Evolutionary conservation across 2,888 invertebrate genomes (phyloP).

Genomic region (Epirrhoe alternata): DNA sequence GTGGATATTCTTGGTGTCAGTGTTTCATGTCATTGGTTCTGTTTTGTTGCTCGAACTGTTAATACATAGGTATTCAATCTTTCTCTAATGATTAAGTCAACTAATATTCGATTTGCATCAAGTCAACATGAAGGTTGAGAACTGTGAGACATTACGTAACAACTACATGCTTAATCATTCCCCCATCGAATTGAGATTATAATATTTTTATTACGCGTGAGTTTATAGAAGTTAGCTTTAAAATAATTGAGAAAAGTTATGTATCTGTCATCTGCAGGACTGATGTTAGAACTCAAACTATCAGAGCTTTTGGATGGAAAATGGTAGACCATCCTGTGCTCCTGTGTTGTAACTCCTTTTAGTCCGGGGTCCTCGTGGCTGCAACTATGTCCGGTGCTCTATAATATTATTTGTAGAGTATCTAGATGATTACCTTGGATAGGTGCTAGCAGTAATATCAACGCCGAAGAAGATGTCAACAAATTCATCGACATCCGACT

Average conservation of each 20-base stretch:
- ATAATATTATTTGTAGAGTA: background rate
- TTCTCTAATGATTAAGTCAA: conserved; percentile 25
- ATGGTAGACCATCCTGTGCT: background rate
- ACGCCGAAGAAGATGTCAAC: conserved; percentile 82
- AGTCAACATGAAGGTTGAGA: background rate
- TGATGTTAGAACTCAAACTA: background rate
- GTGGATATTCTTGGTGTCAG: conserved; percentile 64
- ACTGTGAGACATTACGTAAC: background rate
- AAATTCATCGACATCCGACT: conserved; percentile 78
- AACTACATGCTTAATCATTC: background rate
- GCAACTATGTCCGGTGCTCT: background rate
- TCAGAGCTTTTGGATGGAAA: background rate
- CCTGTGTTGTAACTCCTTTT: background rate
- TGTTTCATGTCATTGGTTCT: conserved; percentile 62
- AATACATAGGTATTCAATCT: conserved; percentile 38
- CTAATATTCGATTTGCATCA: conserved; percentile 6
- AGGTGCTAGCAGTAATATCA: conserved; percentile 76
- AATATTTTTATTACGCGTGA: background rate
- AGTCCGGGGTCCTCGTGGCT: background rate
- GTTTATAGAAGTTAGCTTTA: background rate
- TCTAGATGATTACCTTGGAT: conserved; percentile 58
- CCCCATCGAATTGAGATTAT: background rate
- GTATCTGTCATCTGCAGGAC: background rate
- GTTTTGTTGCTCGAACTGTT: conserved; percentile 54
- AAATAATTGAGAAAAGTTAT: background rate